Evolutionary conservation across 2,113 vertebrate genomes (phyloP).

Genomic region (Lophius piscatorius): DNA sequence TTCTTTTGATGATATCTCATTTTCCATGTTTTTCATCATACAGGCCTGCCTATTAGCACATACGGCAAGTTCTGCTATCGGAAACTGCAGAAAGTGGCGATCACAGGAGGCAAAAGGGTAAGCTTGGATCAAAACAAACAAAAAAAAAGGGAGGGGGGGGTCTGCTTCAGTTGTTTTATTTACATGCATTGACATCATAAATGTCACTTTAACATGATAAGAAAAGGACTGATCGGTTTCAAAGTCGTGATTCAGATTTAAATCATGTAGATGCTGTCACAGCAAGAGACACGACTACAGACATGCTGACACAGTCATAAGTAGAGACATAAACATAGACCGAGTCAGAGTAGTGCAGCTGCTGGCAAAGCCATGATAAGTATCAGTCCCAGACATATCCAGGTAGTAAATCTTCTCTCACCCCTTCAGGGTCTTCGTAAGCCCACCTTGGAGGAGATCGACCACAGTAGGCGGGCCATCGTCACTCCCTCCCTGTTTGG

Average conservation of each 20-base stretch:
- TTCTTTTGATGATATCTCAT: background rate
- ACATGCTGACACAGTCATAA: constrained; percentile 37
- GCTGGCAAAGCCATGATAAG: constrained; percentile 40
- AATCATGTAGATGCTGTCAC: constrained; percentile 44
- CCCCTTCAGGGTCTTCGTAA: constrained; percentile 85
- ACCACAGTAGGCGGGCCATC: constrained; percentile 86
- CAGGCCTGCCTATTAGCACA: constrained; percentile 89
- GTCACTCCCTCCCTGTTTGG: constrained; percentile 88
- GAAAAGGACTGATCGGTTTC: constrained; percentile 6
- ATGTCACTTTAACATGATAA: background rate
- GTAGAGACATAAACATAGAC: constrained; percentile 52
- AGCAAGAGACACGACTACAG: constrained; percentile 59
- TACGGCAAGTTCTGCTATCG: constrained; percentile 90
- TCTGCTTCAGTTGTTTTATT: background rate
- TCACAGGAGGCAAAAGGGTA: constrained; percentile 92
- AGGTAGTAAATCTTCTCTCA: constrained; percentile 48
- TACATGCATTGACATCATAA: background rate
- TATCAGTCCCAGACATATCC: constrained; percentile 11
- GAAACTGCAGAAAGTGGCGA: constrained; percentile 88
- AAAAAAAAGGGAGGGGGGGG: background rate
- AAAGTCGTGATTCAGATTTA: constrained; percentile 15
- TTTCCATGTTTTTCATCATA: background rate
- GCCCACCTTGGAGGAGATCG: constrained; percentile 88
- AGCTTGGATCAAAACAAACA: no score
- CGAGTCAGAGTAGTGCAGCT: constrained; percentile 49